Base-by-base conservation (phyloP, 2,888 invertebrate genomes). In the Callinectes sapidus region DNA sequence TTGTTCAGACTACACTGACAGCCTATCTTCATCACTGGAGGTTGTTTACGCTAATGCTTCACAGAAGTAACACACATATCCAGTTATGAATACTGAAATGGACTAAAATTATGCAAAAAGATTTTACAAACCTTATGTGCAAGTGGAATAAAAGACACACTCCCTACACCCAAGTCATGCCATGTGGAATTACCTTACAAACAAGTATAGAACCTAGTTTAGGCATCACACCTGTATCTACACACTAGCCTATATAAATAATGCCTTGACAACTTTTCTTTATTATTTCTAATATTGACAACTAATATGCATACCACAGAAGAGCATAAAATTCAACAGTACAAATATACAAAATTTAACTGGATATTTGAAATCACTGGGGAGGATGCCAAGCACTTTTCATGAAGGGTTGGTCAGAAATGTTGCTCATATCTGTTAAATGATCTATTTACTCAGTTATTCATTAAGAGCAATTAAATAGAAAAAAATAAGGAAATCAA, bases 221-320 rank as follows among this genome's bases (percentile, higher is more conserved):
- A 88, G 54, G 87, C 87, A 87, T 66, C 91, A 91, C 87, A 87
- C 91, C 88, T 87, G 66, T 66, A 61, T 87, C 91, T 87, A 91
- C 77, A 91, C 88, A 88, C 87, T 91, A 87, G 23, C 90, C 85
- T 91, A 55, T 87, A 61, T 87, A 91, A 61, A 61, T 86, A 91
- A 91, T 87, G 90, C 87, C 86, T 86, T 91, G 61, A 91, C 55
- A 91, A 86, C 32, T 13, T 61, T 14, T 66, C 35, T 61, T 14
- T 66, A 8, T 61, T 61, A 32, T 55, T 35, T 48, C 14, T 39
- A 35, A 35, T 54, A 89, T 39, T 61, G 66, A 32, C 39, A 89
- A 61, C 54, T 89, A 66, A 35, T 66, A 54, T 81, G 81, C 32
- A 35, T 81, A 81, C 81, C 35, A 71, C n/a, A 89, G 39, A 89